Evolutionary conservation across 1,140 invertebrate genomes (phyloP).

Genomic region (Pseudobourletiella spinata): DNA sequence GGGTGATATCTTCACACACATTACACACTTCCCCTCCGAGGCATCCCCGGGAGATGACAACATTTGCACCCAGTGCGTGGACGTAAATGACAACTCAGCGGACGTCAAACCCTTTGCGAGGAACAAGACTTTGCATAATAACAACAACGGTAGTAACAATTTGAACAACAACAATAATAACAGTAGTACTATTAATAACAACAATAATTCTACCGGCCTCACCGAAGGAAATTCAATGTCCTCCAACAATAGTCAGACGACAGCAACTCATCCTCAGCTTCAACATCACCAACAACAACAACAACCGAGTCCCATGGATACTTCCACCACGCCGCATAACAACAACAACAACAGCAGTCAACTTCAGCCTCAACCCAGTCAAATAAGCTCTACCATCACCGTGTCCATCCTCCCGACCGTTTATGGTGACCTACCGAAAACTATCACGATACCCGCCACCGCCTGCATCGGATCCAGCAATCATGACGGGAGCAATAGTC

Average conservation of each 20-base stretch:
- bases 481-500: neutral
- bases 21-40: conserved; percentile 17
- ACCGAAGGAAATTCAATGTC: neutral
- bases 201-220: conserved; percentile 4
- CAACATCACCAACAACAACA: conserved; percentile 1
- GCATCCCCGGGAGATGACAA: neutral
- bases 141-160: conserved; percentile 11
- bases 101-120: too few species aligned
- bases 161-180: conserved; percentile 11
- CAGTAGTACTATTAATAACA: conserved; percentile 7
- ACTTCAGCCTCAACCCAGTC: too few species aligned
- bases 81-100: neutral
- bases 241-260: neutral
- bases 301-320: conserved; percentile 3
- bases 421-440: too few species aligned
- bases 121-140: conserved; percentile 7
- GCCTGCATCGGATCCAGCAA: neutral
- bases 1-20: conserved; percentile 30
- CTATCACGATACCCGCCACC: neutral
- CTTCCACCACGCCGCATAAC: too few species aligned
- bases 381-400: neutral
- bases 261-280: neutral
- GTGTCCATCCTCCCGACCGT: conserved; percentile 2
- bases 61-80: neutral
- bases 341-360: too few species aligned